A percentile compares a stretch with the other conserved stretches of the same genome.
Evolutionary conservation across 2,888 invertebrate genomes (phyloP).

Genomic region (Diarsia rubi): DNA sequence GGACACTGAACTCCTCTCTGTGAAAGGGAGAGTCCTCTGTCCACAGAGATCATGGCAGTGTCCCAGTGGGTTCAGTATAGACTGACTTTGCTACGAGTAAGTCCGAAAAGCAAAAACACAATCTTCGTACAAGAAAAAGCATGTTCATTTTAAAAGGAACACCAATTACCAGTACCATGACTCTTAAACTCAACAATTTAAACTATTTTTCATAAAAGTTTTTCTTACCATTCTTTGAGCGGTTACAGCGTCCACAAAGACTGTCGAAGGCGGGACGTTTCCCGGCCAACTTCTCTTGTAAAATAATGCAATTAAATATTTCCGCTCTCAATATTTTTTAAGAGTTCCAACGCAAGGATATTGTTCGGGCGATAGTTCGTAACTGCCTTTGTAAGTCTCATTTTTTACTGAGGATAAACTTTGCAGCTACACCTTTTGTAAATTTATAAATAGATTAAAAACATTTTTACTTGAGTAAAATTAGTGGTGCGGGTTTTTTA

Average conservation of each 20-base stretch:
- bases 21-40: neutral
- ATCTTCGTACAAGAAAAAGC: neutral
- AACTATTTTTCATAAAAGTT: slow-evolving; percentile 37
- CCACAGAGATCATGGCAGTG: neutral
- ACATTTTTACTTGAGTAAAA: slow-evolving; percentile 33
- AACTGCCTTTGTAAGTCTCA: slow-evolving; percentile 41
- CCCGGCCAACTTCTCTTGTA: slow-evolving; percentile 65
- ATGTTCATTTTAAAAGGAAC: slow-evolving; percentile 43
- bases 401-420: slow-evolving; percentile 33
- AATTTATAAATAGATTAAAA: slow-evolving; percentile 46
- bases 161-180: slow-evolving; percentile 42
- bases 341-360: slow-evolving; percentile 67
- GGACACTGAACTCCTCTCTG: neutral
- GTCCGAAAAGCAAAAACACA: neutral
- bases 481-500: slow-evolving; percentile 38
- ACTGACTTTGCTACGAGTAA: neutral
- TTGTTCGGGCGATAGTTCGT: slow-evolving; percentile 64
- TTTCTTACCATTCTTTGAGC: slow-evolving; percentile 48
- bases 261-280: slow-evolving; percentile 45
- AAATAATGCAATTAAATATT: slow-evolving; percentile 86
- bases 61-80: neutral
- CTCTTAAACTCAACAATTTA: slow-evolving; percentile 40
- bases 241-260: slow-evolving; percentile 63
- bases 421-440: slow-evolving; percentile 42
- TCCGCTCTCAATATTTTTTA: slow-evolving; percentile 78